A percentile compares a stretch with the other conserved stretches of the same genome.
Evolutionary conservation across 2,797 vertebrate species (phyloP).

Genomic region (Sebastes kiyomatsui): DNA sequence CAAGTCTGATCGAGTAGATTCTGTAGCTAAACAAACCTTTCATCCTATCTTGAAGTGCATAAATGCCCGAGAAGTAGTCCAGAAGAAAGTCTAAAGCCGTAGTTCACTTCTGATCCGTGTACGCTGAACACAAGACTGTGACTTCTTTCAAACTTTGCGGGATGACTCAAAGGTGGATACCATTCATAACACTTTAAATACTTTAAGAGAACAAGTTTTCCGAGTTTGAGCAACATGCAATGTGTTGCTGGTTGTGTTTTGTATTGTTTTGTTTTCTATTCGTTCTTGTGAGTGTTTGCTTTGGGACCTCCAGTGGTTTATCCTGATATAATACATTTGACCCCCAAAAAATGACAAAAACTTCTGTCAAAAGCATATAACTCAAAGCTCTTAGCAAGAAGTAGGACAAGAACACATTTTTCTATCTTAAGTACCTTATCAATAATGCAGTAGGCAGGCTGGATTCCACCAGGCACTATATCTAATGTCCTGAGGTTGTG

Average conservation of each 20-base stretch:
- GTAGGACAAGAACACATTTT: slow-evolving; percentile 6
- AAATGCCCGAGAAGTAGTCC: not conserved
- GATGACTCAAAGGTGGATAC: not conserved
- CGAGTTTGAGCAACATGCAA: not conserved
- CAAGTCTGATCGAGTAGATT: not conserved
- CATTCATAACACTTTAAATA: not conserved
- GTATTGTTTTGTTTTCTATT: not conserved
- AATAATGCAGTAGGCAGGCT: slow-evolving; percentile 37
- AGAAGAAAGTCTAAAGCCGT: not conserved
- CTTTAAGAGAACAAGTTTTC: not conserved
- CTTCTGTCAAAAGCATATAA: not conserved
- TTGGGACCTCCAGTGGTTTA: not conserved
- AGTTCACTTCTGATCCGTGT: not conserved
- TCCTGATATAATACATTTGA: not conserved
- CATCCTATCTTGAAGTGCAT: not conserved
- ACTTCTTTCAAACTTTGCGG: not conserved
- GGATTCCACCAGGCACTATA: slow-evolving; percentile 2
- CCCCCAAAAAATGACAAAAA: not conserved
- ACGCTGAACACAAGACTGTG: no score
- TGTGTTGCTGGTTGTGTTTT: not conserved
- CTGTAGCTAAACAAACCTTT: not conserved
- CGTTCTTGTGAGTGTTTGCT: not conserved
- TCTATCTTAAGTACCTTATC: slow-evolving; percentile 26
- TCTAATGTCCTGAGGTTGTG: slow-evolving; percentile 26
- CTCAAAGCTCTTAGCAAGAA: not conserved